A percentile compares a stretch with the other conserved stretches of the same genome.
These are phyloP conservation scores for Ferrisia virgata DNA, from an alignment of 2,888 invertebrate species.

Conservation along the genomic window DNA sequence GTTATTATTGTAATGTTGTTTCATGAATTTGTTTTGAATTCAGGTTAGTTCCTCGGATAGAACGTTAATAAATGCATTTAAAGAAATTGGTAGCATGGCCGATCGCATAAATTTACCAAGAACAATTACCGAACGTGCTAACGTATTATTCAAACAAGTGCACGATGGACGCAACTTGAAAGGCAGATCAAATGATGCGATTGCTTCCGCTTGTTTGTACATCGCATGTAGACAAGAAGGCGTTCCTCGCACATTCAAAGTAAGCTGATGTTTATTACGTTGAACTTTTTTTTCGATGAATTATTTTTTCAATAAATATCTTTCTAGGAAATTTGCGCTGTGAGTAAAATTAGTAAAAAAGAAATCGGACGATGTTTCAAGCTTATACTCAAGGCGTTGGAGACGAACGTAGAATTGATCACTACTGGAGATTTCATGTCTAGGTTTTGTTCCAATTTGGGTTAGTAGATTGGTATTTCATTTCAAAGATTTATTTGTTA, in stretches of 20 bases:
- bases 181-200: slow-evolving; percentile 88
- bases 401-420: slow-evolving; percentile 95
- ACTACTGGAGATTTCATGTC: slow-evolving; percentile 99
- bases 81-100: slow-evolving; percentile 97
- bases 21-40: slow-evolving; percentile 55
- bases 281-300: slow-evolving; percentile 35
- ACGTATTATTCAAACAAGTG: slow-evolving; percentile 96
- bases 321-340: slow-evolving; percentile 88
- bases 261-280: slow-evolving; percentile 53
- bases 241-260: slow-evolving; percentile 91
- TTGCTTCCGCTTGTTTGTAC: slow-evolving; percentile 97
- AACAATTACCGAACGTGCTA: slow-evolving; percentile 94
- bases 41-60: slow-evolving; percentile 93
- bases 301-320: background rate
- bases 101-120: slow-evolving; percentile 95
- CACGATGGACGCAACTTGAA: slow-evolving; percentile 94
- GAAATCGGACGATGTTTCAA: slow-evolving; percentile 99
- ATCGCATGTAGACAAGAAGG: slow-evolving; percentile 98
- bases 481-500: background rate
- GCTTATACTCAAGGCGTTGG: slow-evolving; percentile 88
- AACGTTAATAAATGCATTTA: slow-evolving; percentile 90
- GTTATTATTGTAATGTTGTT: background rate
- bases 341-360: slow-evolving; percentile 97
- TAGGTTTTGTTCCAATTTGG: slow-evolving; percentile 93
- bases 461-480: slow-evolving; percentile 49